Conservation (phyloP, 37 sponge, comb jelly and placozoan species). For the Dysidea cf. avara region DNA sequence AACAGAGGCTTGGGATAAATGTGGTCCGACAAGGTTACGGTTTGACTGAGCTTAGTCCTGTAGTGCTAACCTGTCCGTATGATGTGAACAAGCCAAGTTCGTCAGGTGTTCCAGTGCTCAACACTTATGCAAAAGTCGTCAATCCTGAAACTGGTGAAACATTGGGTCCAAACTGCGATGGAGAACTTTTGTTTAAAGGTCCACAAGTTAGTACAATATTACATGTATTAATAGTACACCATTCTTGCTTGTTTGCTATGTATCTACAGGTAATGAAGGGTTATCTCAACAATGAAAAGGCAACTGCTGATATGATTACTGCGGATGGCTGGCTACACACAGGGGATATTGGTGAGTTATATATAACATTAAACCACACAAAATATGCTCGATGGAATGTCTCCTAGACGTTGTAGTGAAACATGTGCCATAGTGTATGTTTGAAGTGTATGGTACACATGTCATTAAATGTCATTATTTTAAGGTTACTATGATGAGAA, state of each 20-base stretch:
- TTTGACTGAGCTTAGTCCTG: constrained; percentile 81
- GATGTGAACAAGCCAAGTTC: constrained; percentile 36
- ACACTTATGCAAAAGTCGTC: constrained; percentile 51
- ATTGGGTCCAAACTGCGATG: constrained; percentile 45
- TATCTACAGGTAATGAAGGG: no score
- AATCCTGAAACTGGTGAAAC: constrained; percentile 45
- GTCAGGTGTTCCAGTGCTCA: constrained; percentile 54
- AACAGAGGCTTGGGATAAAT: constrained; percentile 27
- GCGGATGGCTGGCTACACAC: constrained; percentile 83
- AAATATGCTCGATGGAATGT: not conserved
- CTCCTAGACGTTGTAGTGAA: not conserved
- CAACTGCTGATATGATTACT: constrained; percentile 45
- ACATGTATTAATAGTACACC: no score
- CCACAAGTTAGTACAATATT: no score
- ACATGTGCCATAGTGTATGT: not conserved
- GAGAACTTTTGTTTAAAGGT: constrained; percentile 73
- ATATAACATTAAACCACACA: not conserved
- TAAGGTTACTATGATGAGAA: constrained; percentile 67
- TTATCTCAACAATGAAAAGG: constrained; percentile 77
- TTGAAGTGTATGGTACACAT: not conserved
- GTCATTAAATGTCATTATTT: not conserved
- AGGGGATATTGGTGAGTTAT: constrained; percentile 84
- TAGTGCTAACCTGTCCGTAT: constrained; percentile 41
- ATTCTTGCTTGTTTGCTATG: no score
- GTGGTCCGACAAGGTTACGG: constrained; percentile 77